These are phyloP conservation scores for Zosterops lateralis DNA, from an alignment of 2,113 vertebrate genomes.

Conservation along the genomic window DNA sequence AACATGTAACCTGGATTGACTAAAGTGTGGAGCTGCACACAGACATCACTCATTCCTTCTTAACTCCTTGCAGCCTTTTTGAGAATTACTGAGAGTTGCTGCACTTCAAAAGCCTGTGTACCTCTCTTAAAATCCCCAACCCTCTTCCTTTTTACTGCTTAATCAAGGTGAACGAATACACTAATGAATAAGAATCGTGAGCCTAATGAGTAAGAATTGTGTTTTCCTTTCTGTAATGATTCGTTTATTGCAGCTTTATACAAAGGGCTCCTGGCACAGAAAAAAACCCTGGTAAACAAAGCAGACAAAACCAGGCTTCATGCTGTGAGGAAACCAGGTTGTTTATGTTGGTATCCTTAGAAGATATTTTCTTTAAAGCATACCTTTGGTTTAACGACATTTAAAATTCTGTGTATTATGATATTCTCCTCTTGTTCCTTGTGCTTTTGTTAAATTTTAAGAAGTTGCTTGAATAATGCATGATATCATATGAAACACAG, in stretches of 20 bases:
- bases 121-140: background rate
- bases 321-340: constrained; percentile 15
- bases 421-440: background rate
- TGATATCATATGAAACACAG: background rate
- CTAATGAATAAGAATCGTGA: background rate
- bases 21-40: background rate
- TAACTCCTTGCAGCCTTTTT: background rate
- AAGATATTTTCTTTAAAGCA: constrained; percentile 8
- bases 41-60: background rate
- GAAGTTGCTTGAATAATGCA: constrained; percentile 53
- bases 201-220: constrained; percentile 29
- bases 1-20: background rate
- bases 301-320: constrained; percentile 19
- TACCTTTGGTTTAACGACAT: background rate
- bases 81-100: background rate
- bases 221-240: constrained; percentile 39
- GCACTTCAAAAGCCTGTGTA: background rate
- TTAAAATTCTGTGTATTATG: background rate
- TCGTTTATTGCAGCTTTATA: constrained; percentile 20
- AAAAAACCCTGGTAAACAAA: background rate
- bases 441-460: constrained; percentile 48
- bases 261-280: background rate
- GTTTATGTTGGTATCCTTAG: background rate
- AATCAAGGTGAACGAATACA: constrained; percentile 9
- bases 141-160: background rate